These are phyloP conservation scores for Oryzias javanicus DNA, from an alignment of 2,113 vertebrate species.

Conservation along the genomic window DNA sequence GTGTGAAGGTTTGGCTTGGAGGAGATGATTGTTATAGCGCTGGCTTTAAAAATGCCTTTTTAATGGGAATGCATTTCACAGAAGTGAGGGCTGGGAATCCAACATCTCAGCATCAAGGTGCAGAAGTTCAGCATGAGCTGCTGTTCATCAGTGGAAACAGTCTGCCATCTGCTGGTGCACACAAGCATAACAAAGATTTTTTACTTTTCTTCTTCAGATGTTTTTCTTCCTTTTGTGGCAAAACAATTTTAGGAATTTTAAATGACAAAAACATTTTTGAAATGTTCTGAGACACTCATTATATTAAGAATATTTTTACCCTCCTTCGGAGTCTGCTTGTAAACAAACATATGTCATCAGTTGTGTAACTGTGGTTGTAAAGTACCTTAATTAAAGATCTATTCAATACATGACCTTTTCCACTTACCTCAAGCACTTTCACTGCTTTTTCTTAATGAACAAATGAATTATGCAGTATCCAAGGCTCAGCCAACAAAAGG, in stretches of 20 bases:
- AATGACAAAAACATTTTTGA: no score
- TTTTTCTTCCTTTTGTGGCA: not conserved
- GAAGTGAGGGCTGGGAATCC: conserved; percentile 68
- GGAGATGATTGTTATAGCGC: conserved; percentile 79
- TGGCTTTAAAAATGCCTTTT: conserved; percentile 78
- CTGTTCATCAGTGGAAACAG: conserved; percentile 72
- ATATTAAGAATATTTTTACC: conserved; percentile 3
- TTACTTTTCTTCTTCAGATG: conserved; percentile 8
- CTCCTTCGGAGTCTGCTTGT: conserved; percentile 28
- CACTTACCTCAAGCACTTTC: conserved; percentile 69
- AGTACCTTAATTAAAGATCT: conserved; percentile 70
- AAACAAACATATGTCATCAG: conserved; percentile 59
- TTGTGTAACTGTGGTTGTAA: conserved; percentile 63
- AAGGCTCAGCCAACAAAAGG: conserved; percentile 64
- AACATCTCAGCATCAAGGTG: conserved; percentile 58
- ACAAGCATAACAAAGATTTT: conserved; percentile 27
- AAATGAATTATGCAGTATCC: conserved; percentile 73
- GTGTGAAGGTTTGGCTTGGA: conserved; percentile 67
- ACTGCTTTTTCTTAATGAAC: conserved; percentile 65
- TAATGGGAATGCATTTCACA: conserved; percentile 80
- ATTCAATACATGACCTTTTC: conserved; percentile 70
- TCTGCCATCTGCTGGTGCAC: conserved; percentile 77
- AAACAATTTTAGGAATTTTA: not conserved
- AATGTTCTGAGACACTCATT: no score
- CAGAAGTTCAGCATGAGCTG: conserved; percentile 62